Evolutionary conservation across 2,888 invertebrate species (phyloP).

Genomic region (Drosophila greeni): DNA sequence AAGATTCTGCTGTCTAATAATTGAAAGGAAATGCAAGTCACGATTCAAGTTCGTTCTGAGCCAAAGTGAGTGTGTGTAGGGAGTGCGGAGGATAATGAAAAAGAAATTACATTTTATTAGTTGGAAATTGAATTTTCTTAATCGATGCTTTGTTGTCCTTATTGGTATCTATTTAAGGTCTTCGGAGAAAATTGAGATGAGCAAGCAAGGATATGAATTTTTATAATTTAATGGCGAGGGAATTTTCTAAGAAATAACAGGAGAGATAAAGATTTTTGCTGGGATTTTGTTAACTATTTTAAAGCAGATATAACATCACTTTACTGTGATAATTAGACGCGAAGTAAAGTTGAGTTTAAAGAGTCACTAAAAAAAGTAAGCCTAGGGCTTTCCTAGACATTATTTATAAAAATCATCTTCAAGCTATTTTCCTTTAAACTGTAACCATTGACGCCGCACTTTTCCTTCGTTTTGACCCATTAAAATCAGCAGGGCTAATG

Average conservation of each 20-base stretch:
- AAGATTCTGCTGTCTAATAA: constrained; percentile 35
- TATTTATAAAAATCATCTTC: not conserved
- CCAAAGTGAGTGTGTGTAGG: constrained; percentile 2
- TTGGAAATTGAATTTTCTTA: constrained; percentile 38
- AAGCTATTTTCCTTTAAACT: not conserved
- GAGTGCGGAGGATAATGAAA: constrained; percentile 32
- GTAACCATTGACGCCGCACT: not conserved
- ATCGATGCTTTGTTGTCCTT: constrained; percentile 16
- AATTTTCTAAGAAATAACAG: not conserved
- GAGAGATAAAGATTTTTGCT: not conserved
- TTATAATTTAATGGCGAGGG: not conserved
- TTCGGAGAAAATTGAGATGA: not conserved
- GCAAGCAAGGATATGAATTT: not conserved
- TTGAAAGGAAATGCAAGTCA: constrained; percentile 44
- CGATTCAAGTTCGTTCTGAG: constrained; percentile 22
- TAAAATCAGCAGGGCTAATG: constrained; percentile 16
- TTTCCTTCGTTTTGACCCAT: constrained; percentile 2
- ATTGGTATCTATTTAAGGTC: not conserved
- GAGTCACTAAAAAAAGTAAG: too few species aligned
- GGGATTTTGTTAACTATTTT: not conserved
- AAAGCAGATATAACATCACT: not conserved
- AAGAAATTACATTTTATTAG: constrained; percentile 45
- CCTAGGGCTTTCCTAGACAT: too few species aligned
- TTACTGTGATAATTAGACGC: too few species aligned
- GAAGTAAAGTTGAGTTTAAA: too few species aligned